Base-by-base conservation (phyloP, 64 coral and sea anemone species). In the Platygyra sinensis region DNA sequence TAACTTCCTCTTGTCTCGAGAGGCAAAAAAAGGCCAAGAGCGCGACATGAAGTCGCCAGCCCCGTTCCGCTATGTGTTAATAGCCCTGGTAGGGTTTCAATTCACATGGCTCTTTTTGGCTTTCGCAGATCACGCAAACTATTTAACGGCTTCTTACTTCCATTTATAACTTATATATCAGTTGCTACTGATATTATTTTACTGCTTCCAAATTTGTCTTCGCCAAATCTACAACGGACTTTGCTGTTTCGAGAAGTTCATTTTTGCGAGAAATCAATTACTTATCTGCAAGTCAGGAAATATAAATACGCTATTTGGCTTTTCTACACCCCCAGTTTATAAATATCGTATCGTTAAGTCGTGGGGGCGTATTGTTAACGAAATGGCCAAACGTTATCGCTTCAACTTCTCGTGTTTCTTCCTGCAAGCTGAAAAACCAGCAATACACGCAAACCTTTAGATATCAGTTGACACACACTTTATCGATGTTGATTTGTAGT, bases 321-420 rank as follows among this genome's bases (percentile, higher is more conserved):
- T 51, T n/a, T 85, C 20, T 51, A 18, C 31, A 71, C 81, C 11
- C 54, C 54, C 10, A 25, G 30, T 85, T 67, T 72, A 39, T 67
- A 85, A 85, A 85, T 85, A 85, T 72, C 62, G 5, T 46, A 71
- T 67, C 81, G 20, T 33, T 59, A 17, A 22, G 54, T 54, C 62
- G 63, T 71, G 81, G 65, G 81, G 81, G 81, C 67, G 81, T 69
- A 85, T 72, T 84, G 81, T 84, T 65, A 85, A 85, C 33, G 63
- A 85, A 85, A 85, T 85, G 60, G 31, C 36, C 63, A 7, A 85
- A 85, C 81, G 81, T 85, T 85, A 85, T 85, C 81, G 61, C 81
- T 33, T 85, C 51, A 71, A 39, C 63, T 12, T 27, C 81, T 85
- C 81, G 62, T 18, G 24, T 85, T 85, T 71, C 62, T 85, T 85